These are phyloP conservation scores for Hylomyscus alleni DNA, from an alignment of 2,797 vertebrate genomes.

Conservation along the genomic window DNA sequence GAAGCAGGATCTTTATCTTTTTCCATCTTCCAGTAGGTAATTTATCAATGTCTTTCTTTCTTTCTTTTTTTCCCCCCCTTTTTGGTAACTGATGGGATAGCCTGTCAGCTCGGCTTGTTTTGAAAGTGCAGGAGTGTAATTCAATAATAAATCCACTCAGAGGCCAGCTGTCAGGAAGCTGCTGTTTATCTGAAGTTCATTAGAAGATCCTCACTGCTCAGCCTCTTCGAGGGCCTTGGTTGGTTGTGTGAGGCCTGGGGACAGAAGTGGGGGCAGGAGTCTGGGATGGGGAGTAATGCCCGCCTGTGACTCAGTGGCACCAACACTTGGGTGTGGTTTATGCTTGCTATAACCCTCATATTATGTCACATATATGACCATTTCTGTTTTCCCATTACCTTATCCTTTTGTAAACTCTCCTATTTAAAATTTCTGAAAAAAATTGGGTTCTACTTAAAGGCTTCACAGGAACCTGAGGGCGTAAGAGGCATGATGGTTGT, in stretches of 20 bases:
- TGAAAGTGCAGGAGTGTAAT: slow-evolving; percentile 88
- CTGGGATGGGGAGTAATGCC: not conserved
- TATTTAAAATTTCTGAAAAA: slow-evolving; percentile 53
- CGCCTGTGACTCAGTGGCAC: not conserved
- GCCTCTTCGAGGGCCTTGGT: slow-evolving; percentile 74
- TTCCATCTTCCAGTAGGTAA: slow-evolving; percentile 83
- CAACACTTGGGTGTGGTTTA: not conserved
- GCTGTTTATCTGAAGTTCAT: slow-evolving; percentile 88
- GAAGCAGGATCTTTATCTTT: slow-evolving; percentile 87
- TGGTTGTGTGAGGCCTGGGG: slow-evolving; percentile 2
- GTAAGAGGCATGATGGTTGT: not conserved
- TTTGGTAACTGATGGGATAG: slow-evolving; percentile 80
- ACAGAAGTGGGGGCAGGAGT: not conserved
- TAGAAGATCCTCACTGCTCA: slow-evolving; percentile 80
- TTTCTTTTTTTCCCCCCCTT: slow-evolving; percentile 24
- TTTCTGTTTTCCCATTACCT: not conserved
- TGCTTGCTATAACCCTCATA: not conserved
- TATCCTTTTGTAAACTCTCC: not conserved
- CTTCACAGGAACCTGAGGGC: slow-evolving; percentile 12
- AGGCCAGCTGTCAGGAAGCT: slow-evolving; percentile 86
- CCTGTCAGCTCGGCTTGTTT: slow-evolving; percentile 88
- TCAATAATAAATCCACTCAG: slow-evolving; percentile 89
- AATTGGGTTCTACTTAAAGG: not conserved
- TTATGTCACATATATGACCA: not conserved
- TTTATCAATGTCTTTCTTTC: slow-evolving; percentile 87